Evolutionary conservation across 2,113 vertebrate genomes (phyloP).

Genomic region (Anhinga rufa): DNA sequence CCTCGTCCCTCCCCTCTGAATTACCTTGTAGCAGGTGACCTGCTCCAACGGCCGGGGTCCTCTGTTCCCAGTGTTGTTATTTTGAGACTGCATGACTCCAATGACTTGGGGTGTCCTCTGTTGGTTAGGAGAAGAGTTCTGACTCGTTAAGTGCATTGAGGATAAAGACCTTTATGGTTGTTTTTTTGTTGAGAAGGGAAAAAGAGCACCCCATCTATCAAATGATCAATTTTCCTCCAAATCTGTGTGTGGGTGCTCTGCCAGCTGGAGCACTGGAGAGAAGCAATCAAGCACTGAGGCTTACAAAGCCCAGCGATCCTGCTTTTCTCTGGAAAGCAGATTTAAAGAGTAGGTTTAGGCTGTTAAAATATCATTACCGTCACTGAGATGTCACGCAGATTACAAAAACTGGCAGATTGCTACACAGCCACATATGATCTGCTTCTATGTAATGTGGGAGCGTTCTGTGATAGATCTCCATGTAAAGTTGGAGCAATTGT

Average conservation of each 20-base stretch:
- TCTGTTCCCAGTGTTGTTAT: conserved; percentile 83
- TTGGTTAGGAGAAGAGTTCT: conserved; percentile 76
- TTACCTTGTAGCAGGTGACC: conserved; percentile 98
- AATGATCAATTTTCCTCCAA: conserved; percentile 4
- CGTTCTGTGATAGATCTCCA: neutral
- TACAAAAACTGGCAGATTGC: conserved; percentile 14
- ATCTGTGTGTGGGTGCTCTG: conserved; percentile 13
- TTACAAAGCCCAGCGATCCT: neutral
- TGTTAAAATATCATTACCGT: conserved; percentile 5
- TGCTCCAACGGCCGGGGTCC: conserved; percentile 95
- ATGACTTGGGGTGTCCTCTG: conserved; percentile 84
- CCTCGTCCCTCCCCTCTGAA: neutral
- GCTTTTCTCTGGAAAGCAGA: neutral
- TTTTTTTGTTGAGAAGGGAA: conserved; percentile 72
- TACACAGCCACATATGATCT: neutral
- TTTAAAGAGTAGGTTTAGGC: conserved; percentile 22
- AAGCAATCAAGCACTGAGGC: neutral
- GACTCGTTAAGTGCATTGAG: conserved; percentile 84
- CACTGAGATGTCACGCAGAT: neutral
- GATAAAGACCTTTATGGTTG: conserved; percentile 78
- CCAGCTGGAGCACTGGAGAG: conserved; percentile 28
- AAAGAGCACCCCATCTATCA: conserved; percentile 2
- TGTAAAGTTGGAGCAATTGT: neutral
- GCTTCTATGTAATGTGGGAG: neutral
- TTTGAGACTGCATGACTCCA: conserved; percentile 80